Base-by-base conservation (phyloP, 2,888 invertebrate genomes). In the Geotrupes spiniger region DNA sequence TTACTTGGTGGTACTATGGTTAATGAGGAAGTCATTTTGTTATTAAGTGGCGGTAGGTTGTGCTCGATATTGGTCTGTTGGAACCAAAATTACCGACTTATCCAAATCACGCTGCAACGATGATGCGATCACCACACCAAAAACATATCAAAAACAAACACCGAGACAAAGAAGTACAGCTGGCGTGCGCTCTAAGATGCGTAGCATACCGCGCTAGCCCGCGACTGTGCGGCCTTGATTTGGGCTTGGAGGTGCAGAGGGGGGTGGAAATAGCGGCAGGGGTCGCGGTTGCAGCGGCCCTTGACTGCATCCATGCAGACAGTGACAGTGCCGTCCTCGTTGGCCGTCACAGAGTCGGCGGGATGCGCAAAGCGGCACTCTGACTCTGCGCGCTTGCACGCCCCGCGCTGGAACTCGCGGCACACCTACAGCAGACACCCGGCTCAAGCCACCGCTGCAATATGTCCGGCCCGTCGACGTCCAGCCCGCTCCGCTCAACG, bases 191-290 rank as follows among this genome's bases (percentile, higher is more conserved):
- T 68, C 72, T 71, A 72, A 80, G 78, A 80, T 70, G 74, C 80
- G 79, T 81, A 83, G 83, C 87, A 85, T 87, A 87, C 87, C 86
- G 86, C 85, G 85, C 85, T 85, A 78, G 80, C 80, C 88, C 89
- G 88, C 85, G 89, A 88, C 87, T 93, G 93, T 85, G 92, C 92
- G 84, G 88, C 83, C 91, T 92, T 92, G 88, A 93, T 91, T 89
- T 92, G 92, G 87, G 91, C 91, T 89, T 92, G 92, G 83, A 96
- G 93, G 91, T 96, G 95, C 87, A 93, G 89, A 85, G 95, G 95
- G 84, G 95, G 95, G 87, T 96, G 95, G 89, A 94, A 95, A 92
- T 95, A 95, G 87, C 94, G 92, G 91, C 96, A 96, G 85, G 92
- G 92, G 84, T 94, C 93, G 85, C 95, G 92, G 85, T 90, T 87